A percentile compares a stretch with the other conserved stretches of the same genome.
Conservation (phyloP, 2,888 invertebrate species). For the Caenorhabditis sp. region DNA sequence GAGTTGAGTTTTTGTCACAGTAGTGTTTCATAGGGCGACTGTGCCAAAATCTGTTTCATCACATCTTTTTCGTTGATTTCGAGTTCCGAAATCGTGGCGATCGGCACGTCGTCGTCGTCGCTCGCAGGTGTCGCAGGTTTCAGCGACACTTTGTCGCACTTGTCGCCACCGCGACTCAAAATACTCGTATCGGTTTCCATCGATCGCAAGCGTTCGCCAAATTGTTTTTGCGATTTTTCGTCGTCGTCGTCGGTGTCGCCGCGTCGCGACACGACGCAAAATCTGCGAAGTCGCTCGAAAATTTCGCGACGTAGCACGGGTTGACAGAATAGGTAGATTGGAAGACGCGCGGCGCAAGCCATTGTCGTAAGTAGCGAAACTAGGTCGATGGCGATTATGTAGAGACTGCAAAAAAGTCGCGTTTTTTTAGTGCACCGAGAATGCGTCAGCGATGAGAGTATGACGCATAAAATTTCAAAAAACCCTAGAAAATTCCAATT, state of each 20-base stretch:
- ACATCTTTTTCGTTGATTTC: not conserved
- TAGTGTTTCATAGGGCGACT: not conserved
- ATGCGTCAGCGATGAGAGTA: too few species aligned
- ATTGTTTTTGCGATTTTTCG: constrained; percentile 20
- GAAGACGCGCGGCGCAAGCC: constrained; percentile 67
- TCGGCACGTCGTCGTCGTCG: not conserved
- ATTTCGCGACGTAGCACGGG: constrained; percentile 53
- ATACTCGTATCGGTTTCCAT: constrained; percentile 38
- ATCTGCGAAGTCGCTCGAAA: constrained; percentile 28
- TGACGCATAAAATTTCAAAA: not conserved
- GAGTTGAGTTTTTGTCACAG: too few species aligned
- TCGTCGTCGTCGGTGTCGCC: too few species aligned
- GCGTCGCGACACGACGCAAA: constrained; percentile 26
- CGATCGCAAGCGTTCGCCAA: constrained; percentile 33
- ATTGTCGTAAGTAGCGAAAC: constrained; percentile 63
- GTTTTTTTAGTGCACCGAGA: too few species aligned
- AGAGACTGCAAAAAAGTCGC: constrained; percentile 51
- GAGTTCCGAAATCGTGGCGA: not conserved
- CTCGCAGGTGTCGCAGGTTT: not conserved
- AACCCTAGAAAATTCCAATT: too few species aligned
- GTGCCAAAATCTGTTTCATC: not conserved
- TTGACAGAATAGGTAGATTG: constrained; percentile 64
- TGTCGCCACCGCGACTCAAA: constrained; percentile 1
- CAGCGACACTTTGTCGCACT: not conserved
- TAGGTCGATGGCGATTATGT: constrained; percentile 64